A percentile compares a stretch with the other conserved stretches of the same genome.
Evolutionary conservation across 2,888 invertebrate species (phyloP).

Genomic region (Volucella zonaria): DNA sequence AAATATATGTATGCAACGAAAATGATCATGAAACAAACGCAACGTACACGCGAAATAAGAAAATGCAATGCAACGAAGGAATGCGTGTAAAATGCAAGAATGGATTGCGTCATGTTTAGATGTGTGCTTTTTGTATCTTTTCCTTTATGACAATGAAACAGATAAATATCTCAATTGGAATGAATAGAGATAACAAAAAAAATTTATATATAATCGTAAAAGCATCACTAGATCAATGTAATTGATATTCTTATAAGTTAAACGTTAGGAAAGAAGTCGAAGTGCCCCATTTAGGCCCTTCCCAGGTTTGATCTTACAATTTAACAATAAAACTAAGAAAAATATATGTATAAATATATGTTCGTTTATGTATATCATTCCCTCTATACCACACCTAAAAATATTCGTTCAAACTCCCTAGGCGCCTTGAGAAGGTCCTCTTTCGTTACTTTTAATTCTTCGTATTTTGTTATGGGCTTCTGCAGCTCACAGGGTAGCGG

Average conservation of each 20-base stretch:
- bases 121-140: conserved; percentile 2
- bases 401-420: conserved; percentile 79
- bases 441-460: conserved; percentile 79
- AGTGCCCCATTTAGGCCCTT: too few relatives aligned
- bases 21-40: conserved; percentile 3
- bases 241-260: conserved; percentile 36
- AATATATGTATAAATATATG: background rate
- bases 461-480: conserved; percentile 76
- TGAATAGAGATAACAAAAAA: conserved; percentile 68
- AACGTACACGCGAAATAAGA: too few relatives aligned
- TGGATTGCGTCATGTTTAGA: background rate
- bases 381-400: conserved; percentile 77
- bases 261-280: conserved; percentile 48
- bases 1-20: background rate
- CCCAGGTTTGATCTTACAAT: too few relatives aligned
- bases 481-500: conserved; percentile 35
- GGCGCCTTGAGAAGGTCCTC: conserved; percentile 78
- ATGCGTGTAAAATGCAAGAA: conserved; percentile 13
- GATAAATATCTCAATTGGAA: conserved; percentile 49
- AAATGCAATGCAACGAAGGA: background rate
- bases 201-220: conserved; percentile 53
- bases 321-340: conserved; percentile 36
- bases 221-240: conserved; percentile 67
- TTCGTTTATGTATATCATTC: conserved; percentile 9
- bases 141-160: conserved; percentile 25